phyloP scores from a whole-genome alignment of 1,140 invertebrate species.

The Apocrypta bakeri region DNA sequence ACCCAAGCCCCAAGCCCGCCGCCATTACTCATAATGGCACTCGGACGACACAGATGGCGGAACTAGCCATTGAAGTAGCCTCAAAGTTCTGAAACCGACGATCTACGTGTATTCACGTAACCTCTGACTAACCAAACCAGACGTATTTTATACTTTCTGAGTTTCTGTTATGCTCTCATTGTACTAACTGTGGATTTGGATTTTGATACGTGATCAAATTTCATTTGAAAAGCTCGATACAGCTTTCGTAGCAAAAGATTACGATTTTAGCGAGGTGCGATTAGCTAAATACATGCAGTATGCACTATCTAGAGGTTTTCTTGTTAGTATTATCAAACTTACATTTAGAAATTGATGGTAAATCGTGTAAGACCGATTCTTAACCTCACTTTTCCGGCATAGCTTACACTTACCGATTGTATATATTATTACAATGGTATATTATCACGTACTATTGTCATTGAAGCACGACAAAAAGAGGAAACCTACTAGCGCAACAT shows the following conservation, averaged over 20 bases:
- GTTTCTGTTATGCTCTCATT: too few species aligned
- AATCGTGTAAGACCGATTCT: conserved; percentile 30
- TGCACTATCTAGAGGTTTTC: conserved; percentile 70
- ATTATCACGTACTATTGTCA: conserved; percentile 45
- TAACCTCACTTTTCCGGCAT: conserved; percentile 44
- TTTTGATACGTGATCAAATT: not conserved
- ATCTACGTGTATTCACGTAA: not conserved
- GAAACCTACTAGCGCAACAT: conserved; percentile 26
- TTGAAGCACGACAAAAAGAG: not conserved
- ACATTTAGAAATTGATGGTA: conserved; percentile 51
- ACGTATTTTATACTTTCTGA: not conserved
- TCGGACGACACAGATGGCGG: not conserved
- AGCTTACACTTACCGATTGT: not conserved
- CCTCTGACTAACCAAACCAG: not conserved
- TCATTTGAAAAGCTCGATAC: not conserved
- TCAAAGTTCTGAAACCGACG: not conserved
- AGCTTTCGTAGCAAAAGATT: not conserved
- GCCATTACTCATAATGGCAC: too few species aligned
- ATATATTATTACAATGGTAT: too few species aligned
- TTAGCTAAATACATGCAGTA: conserved; percentile 57
- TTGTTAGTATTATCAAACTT: conserved; percentile 68
- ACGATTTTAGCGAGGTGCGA: conserved; percentile 50
- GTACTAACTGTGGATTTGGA: too few species aligned
- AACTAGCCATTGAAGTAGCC: too few species aligned
- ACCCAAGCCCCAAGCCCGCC: too few species aligned